Percentiles rank a stretch among this genome's conserved stretches.
phyloP scores from a whole-genome alignment of 1,140 invertebrate genomes.

The Gyrodactylus salaris region DNA sequence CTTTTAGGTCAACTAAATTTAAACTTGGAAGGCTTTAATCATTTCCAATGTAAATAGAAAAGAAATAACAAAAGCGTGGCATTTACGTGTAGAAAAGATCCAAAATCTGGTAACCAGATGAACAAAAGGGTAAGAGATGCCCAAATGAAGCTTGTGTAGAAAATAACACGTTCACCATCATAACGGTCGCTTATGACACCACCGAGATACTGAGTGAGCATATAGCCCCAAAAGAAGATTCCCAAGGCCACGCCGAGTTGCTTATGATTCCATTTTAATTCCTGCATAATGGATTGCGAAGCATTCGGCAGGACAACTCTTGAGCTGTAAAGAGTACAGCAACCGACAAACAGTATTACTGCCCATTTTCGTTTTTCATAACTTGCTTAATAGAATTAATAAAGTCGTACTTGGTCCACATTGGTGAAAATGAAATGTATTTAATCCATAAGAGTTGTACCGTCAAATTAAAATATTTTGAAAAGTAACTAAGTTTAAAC shows the following conservation, averaged over 20 bases:
- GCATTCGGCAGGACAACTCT: neutral
- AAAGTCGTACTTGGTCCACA: neutral
- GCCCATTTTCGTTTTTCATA: slow-evolving; percentile 1
- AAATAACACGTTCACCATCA: slow-evolving; percentile 33
- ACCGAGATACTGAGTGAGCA: slow-evolving; percentile 32
- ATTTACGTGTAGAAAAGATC: too few species aligned
- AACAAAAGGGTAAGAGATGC: slow-evolving; percentile 27
- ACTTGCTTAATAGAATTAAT: too few species aligned
- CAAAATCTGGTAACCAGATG: neutral
- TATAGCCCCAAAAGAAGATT: slow-evolving; percentile 42
- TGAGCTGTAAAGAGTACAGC: neutral
- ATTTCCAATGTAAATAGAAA: too few species aligned
- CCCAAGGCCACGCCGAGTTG: slow-evolving; percentile 28
- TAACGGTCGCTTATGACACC: slow-evolving; percentile 33
- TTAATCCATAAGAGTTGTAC: too few species aligned
- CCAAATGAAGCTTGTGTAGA: slow-evolving; percentile 31
- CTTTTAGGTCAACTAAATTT: too few species aligned
- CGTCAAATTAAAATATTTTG: too few species aligned
- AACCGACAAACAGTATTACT: neutral
- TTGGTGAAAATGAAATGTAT: too few species aligned
- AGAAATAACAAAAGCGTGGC: too few species aligned
- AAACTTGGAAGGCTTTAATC: too few species aligned
- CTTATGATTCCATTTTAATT: slow-evolving; percentile 1
- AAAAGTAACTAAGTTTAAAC: too few species aligned
- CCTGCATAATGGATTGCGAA: neutral